phyloP scores from a whole-genome alignment of 2,888 invertebrate genomes.

The Sphaeridia pumilis region DNA sequence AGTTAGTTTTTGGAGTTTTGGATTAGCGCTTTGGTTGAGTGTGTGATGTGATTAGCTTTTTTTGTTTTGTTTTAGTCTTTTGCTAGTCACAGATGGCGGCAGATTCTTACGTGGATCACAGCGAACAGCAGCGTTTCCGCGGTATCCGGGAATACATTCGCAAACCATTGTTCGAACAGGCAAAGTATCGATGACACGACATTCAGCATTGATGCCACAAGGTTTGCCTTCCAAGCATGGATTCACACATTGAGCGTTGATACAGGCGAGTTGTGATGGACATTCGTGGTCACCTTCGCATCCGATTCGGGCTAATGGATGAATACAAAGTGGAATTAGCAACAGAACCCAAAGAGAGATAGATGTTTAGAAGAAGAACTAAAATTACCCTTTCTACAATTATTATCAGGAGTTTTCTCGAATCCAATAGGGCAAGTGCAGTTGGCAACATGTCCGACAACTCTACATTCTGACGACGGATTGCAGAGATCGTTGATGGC shows the following conservation, averaged over 20 bases:
- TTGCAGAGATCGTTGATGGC: conserved; percentile 64
- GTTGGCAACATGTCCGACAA: conserved; percentile 69
- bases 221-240: conserved; percentile 67
- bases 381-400: conserved; percentile 28
- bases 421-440: conserved; percentile 70
- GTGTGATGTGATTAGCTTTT: not conserved
- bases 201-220: conserved; percentile 65
- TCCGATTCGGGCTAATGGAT: conserved; percentile 32
- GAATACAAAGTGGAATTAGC: too few species aligned
- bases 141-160: conserved; percentile 76
- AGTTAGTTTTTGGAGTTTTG: not conserved
- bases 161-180: conserved; percentile 83
- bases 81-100: too few species aligned
- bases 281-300: conserved; percentile 75
- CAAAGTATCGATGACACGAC: conserved; percentile 67
- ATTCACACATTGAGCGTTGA: conserved; percentile 68
- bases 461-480: conserved; percentile 56
- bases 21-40: not conserved
- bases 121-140: conserved; percentile 72
- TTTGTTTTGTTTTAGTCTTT: too few species aligned
- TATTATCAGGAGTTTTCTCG: conserved; percentile 44
- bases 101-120: conserved; percentile 71
- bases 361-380: not conserved
- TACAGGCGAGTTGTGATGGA: conserved; percentile 63
- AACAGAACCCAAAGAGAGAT: too few species aligned